These are phyloP conservation scores for Callyntrura guangdongensis DNA, from an alignment of 2,888 invertebrate genomes.

Conservation along the genomic window DNA sequence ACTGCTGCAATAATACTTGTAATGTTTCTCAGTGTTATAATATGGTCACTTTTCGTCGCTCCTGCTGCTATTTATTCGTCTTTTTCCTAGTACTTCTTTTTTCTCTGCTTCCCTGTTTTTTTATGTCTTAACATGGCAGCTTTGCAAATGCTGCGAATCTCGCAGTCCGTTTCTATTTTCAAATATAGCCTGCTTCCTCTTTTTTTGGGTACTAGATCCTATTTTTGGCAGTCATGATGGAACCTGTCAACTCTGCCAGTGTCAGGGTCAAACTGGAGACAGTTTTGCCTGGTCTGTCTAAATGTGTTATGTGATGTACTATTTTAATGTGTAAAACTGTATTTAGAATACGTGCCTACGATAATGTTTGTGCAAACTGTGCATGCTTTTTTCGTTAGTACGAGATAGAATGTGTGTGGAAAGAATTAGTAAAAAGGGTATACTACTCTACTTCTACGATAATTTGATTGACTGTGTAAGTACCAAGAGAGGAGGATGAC, in stretches of 20 bases:
- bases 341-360: background rate
- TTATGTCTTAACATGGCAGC: constrained; percentile 1
- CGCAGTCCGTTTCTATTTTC: constrained; percentile 30
- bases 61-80: background rate
- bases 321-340: background rate
- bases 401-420: constrained; percentile 1
- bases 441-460: background rate
- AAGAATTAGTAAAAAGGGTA: no score
- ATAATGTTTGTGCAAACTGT: constrained; percentile 1
- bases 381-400: background rate
- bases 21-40: constrained; percentile 8
- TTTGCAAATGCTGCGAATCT: constrained; percentile 4
- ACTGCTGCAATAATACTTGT: background rate
- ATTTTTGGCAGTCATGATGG: background rate
- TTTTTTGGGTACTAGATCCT: constrained; percentile 21
- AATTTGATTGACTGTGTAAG: background rate
- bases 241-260: constrained; percentile 66
- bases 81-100: background rate
- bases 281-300: constrained; percentile 55
- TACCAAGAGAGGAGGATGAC: constrained; percentile 3
- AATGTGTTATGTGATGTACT: constrained; percentile 14
- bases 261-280: constrained; percentile 72
- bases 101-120: constrained; percentile 32
- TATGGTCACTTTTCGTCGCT: background rate
- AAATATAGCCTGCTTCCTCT: constrained; percentile 58